Percentiles rank a stretch among this genome's conserved stretches.
phyloP scores from a whole-genome alignment of 2,888 invertebrate species.

The Plagodis dolabraria region DNA sequence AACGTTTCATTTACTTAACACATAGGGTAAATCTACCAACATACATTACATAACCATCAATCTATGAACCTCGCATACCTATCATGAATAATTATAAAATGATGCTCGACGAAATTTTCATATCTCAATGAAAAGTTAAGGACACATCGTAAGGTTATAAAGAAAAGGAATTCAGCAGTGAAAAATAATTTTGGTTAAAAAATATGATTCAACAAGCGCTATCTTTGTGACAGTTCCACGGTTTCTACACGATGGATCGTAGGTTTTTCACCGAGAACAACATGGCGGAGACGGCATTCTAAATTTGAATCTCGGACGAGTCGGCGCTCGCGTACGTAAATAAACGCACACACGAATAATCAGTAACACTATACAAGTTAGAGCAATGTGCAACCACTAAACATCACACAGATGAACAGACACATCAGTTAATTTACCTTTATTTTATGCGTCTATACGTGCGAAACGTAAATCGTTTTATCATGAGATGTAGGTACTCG shows the following conservation, averaged over 20 bases:
- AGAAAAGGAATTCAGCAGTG: neutral
- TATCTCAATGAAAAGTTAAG: no score
- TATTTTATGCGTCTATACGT: constrained; percentile 35
- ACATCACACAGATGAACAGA: constrained; percentile 49
- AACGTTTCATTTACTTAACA: no score
- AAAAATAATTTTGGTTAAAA: constrained; percentile 1
- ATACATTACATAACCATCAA: no score
- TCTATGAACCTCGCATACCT: no score
- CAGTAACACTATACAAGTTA: constrained; percentile 81
- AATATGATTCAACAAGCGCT: constrained; percentile 33
- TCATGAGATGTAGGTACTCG: constrained; percentile 7
- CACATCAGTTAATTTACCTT: constrained; percentile 46
- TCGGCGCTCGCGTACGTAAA: constrained; percentile 85
- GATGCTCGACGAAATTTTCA: no score
- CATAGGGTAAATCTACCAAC: no score
- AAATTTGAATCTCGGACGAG: constrained; percentile 85
- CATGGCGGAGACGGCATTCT: constrained; percentile 84
- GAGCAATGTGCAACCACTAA: constrained; percentile 59
- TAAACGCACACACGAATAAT: constrained; percentile 83
- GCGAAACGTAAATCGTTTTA: constrained; percentile 21
- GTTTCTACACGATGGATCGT: constrained; percentile 72
- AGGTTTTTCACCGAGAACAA: constrained; percentile 82
- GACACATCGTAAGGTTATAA: no score
- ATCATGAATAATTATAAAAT: no score
- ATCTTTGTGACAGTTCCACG: constrained; percentile 63